A percentile compares a stretch with the other conserved stretches of the same genome.
These are phyloP conservation scores for Rhyacichthys aspro DNA, from an alignment of 2,797 vertebrate genomes.

Conservation along the genomic window DNA sequence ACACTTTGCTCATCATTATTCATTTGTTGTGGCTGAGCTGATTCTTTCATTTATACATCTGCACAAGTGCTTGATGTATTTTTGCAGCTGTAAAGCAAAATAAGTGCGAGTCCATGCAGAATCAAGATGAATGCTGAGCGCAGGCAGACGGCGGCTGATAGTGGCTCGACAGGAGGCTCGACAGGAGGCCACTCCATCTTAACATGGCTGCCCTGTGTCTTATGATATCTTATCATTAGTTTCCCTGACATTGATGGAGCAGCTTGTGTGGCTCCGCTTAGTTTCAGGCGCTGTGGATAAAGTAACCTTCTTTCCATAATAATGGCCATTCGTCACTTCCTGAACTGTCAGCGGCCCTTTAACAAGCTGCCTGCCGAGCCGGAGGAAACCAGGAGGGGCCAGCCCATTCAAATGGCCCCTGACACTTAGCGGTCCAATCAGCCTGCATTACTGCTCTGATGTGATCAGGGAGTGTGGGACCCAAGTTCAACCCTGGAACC, in stretches of 20 bases:
- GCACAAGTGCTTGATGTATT: constrained; percentile 49
- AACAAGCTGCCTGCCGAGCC: constrained; percentile 65
- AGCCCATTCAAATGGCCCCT: constrained; percentile 45
- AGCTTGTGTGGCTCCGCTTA: constrained; percentile 34
- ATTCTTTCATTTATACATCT: constrained; percentile 39
- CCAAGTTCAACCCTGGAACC: constrained; percentile 23
- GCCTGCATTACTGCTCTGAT: constrained; percentile 65
- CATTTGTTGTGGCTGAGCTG: constrained; percentile 20
- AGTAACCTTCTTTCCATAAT: constrained; percentile 86
- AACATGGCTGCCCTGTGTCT: constrained; percentile 75
- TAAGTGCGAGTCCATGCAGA: constrained; percentile 66
- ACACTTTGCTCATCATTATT: constrained; percentile 55
- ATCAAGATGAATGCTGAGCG: constrained; percentile 75
- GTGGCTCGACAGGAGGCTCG: constrained; percentile 28
- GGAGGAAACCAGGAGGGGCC: constrained; percentile 23
- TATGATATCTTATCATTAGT: constrained; percentile 86
- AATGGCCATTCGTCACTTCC: constrained; percentile 78
- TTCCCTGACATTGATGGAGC: constrained; percentile 81
- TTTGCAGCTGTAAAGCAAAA: constrained; percentile 59
- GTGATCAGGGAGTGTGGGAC: constrained; percentile 69
- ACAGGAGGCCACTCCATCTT: constrained; percentile 73
- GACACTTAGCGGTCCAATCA: constrained; percentile 50
- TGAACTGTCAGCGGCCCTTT: constrained; percentile 70
- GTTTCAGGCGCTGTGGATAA: constrained; percentile 68
- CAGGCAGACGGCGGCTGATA: constrained; percentile 55